Evolutionary conservation across 2,888 invertebrate species (phyloP).

Genomic region (Carterocephalus palaemon): DNA sequence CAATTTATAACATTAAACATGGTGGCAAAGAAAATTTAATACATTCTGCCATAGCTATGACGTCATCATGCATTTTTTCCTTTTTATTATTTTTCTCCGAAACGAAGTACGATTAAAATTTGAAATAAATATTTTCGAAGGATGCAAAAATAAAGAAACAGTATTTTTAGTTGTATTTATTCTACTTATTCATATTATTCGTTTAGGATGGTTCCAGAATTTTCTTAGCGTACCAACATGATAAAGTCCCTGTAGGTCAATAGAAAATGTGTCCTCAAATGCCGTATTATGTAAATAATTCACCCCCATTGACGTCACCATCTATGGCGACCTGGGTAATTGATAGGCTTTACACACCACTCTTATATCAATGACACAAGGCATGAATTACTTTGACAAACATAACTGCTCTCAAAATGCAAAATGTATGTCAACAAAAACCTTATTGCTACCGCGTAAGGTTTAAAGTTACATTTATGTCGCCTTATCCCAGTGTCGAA

Average conservation of each 20-base stretch:
- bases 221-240: too few relatives aligned
- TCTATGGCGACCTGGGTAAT: constrained; percentile 15
- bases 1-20: too few relatives aligned
- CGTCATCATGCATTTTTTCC: too few relatives aligned
- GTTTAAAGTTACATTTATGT: constrained; percentile 12
- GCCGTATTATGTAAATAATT: constrained; percentile 21
- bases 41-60: too few relatives aligned
- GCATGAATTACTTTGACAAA: constrained; percentile 14
- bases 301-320: constrained; percentile 22
- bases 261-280: constrained; percentile 9
- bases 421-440: constrained; percentile 13
- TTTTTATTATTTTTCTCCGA: too few relatives aligned
- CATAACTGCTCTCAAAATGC: constrained; percentile 16
- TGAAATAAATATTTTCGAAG: too few relatives aligned
- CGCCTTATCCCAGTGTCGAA: constrained; percentile 16
- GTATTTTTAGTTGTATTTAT: too few relatives aligned
- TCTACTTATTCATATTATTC: too few relatives aligned
- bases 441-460: constrained; percentile 10
- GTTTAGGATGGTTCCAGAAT: too few relatives aligned
- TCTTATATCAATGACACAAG: constrained; percentile 16
- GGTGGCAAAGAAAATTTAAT: too few relatives aligned
- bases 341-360: constrained; percentile 14
- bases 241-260: constrained; percentile 16
- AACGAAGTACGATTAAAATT: too few relatives aligned
- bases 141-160: too few relatives aligned